A percentile compares a stretch with the other conserved stretches of the same genome.
Conservation (phyloP, 2,113 vertebrate genomes). For the Trematocara macrostoma region DNA sequence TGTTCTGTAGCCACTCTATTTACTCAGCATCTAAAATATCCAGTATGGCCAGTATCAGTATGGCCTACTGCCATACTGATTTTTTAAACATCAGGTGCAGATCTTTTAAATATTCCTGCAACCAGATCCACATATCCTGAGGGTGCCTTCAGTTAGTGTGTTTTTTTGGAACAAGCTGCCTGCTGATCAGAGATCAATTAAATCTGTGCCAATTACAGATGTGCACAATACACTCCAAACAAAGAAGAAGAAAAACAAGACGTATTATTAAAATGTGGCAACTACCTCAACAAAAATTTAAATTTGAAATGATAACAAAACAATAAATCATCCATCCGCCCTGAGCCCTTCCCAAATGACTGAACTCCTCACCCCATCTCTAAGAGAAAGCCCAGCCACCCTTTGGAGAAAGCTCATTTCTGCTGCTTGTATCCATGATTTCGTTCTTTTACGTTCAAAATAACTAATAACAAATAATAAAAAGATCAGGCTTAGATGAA, state of each 20-base stretch:
- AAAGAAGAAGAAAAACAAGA: background rate
- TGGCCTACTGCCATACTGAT: background rate
- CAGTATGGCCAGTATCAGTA: too few relatives aligned
- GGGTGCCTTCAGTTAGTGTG: background rate
- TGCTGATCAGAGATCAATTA: background rate
- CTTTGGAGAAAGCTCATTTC: background rate
- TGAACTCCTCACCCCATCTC: background rate
- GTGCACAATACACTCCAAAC: fast-evolving
- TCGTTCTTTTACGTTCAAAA: fast-evolving
- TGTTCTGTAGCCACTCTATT: fast-evolving
- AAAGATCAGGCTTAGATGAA: background rate
- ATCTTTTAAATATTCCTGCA: background rate
- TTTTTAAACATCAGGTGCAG: background rate
- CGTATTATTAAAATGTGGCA: background rate
- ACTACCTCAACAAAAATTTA: background rate
- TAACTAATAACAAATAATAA: background rate
- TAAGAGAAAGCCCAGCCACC: background rate
- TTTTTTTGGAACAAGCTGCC: background rate
- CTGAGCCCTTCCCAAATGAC: background rate
- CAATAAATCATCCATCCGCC: background rate
- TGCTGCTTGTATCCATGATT: fast-evolving
- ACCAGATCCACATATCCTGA: background rate
- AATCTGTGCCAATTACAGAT: background rate
- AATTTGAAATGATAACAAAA: fast-evolving
- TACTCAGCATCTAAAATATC: background rate